phyloP scores from a whole-genome alignment of 2,888 invertebrate genomes.

The Muscina levida region DNA sequence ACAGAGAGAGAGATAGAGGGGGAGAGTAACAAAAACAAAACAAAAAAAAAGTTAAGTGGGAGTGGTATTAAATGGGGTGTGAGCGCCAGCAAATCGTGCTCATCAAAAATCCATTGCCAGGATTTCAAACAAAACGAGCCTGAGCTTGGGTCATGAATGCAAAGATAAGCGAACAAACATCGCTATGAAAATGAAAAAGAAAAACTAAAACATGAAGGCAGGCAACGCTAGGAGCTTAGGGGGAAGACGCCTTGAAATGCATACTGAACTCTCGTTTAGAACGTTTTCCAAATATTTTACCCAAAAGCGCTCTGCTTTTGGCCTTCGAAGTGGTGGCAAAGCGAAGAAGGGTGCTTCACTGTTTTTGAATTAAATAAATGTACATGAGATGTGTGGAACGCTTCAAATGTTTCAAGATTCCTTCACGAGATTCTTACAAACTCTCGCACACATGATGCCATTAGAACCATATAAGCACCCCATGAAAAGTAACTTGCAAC shows the following conservation, averaged over 20 bases:
- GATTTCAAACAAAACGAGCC: neutral
- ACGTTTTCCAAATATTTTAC: neutral
- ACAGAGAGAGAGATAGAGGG: too few species aligned
- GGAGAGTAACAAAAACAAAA: too few species aligned
- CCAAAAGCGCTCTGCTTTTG: neutral
- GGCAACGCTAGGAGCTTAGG: too few species aligned
- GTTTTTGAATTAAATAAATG: constrained; percentile 28
- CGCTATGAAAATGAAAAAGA: too few species aligned
- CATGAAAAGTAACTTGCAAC: neutral
- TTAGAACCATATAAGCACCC: neutral
- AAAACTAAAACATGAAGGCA: too few species aligned
- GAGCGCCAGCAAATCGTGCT: neutral
- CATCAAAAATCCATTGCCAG: constrained; percentile 18
- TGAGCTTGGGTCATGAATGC: neutral
- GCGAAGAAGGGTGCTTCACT: neutral
- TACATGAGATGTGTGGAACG: constrained; percentile 16
- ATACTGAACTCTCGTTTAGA: neutral
- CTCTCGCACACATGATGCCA: neutral
- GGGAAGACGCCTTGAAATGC: neutral
- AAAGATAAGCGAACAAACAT: neutral
- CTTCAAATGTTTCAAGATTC: constrained; percentile 9
- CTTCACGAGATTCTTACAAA: neutral
- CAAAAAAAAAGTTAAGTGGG: neutral
- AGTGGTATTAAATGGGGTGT: neutral
- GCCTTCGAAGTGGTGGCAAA: neutral